Evolutionary conservation across 2,888 invertebrate species (phyloP), one percentile per base, ranked within the genome.

Genomic region (Epirrita christyi): DNA sequence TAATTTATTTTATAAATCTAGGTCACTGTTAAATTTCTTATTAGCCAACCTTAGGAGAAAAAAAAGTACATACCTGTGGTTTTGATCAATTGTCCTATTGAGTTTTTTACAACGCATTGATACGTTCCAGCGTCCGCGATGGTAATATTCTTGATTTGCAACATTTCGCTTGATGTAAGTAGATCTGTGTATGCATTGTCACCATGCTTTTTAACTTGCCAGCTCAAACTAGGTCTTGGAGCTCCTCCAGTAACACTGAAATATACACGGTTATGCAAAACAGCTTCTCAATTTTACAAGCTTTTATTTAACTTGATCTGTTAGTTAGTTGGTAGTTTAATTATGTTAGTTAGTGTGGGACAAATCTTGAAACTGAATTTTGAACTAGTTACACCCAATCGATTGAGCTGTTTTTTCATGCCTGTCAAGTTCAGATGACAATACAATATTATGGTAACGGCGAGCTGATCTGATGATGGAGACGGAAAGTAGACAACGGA

Each of bases 101-200:
- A 5, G 21, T 56, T 56, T 9, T 38, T 29, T 1, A 34, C 41
- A 4, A 37, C 4, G 14, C 56, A 56, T n/a, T 38, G 38, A 27
- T 55, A 60, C 3, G n/a, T 11, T 3, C 60, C 60, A 8, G 50
- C 36, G 4, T 55, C 40, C 11, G 27, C n/a, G 21, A 52, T 43
- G n/a, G 36, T 46, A 21, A 53, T 40, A 14, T 49, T 49, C 5
- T 48, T 32, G 5, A 56, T 3, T 9, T 51, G 29, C 6, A 56
- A 13, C 14, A 29, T 37, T 46, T 47, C 46, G 0, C 15, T 38
- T 6, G 42, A 15, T 10, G 27, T 1, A 1, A 9, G 6, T 5
- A 46, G 14, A 4, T 51, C 41, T 36, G 4, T 29, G 13, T 45
- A 51, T 28, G 1, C 27, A 10, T 8, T 11, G 1, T 44, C 14